Evolutionary conservation across 2,113 vertebrate species (phyloP), one percentile per base, ranked within the genome.

Genomic region (Petromus typicus): DNA sequence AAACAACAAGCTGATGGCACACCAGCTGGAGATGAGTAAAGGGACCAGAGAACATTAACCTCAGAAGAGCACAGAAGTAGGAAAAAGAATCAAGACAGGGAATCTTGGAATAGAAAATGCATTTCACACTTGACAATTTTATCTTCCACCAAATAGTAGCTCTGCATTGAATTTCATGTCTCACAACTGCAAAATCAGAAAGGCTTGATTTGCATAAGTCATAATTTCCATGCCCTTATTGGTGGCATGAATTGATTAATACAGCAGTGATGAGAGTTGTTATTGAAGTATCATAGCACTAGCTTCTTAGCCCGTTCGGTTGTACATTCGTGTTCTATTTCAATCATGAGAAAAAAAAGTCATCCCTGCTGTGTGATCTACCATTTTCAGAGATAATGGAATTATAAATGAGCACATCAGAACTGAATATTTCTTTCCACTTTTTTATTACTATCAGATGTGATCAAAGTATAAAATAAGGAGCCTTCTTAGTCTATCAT

Each of bases 161-260:
- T 59, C 25, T 32, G 5, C 20, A 3, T 51, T 43, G 27, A 71
- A n/a, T 20, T 81, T 8, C 63, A 25, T 90, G 37, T 57, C 16
- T 93, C 59, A 76, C 57, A 96, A 85, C 66, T 69, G 73, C 40
- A 91, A 94, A 90, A 94, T 95, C 27, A 34, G 71, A 92, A 61
- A 85, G n/a, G 43, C 66, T 57, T 82, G 40, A 93, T 93, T 88
- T 92, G 48, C 61, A 45, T 73, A 43, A 85, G 48, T 71, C 84
- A 59, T 90, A 87, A 95, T 85, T 76, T 90, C 89, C 71, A 84
- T 61, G 71, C 89, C 23, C 30, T 79, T 79, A 51, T 89, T 91
- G 93, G 69, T 91, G 69, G 56, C 71, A 91, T 48, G 78, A 69
- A 90, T 51, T 96, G 90, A 79, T 93, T 95, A 95, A 81, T 86